Percentiles rank a stretch among this genome's conserved stretches.
Evolutionary conservation across 2,797 vertebrate genomes (phyloP).

Genomic region (Spinibarbus caldwelli): DNA sequence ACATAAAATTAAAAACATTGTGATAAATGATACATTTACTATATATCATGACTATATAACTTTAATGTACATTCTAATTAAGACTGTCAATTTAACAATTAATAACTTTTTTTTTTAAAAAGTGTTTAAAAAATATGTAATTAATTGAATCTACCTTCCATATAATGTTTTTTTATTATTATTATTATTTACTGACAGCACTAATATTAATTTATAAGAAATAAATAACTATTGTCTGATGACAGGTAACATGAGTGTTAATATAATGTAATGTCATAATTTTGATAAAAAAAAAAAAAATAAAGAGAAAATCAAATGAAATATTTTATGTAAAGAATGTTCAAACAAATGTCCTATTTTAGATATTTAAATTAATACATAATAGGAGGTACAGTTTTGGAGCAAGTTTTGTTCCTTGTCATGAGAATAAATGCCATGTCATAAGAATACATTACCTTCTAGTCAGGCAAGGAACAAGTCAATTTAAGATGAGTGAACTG

Average conservation of each 20-base stretch:
- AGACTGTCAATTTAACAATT: too few relatives aligned
- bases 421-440: background rate
- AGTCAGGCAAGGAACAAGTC: background rate
- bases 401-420: background rate
- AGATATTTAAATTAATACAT: background rate
- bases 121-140: background rate
- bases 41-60: background rate
- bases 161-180: background rate
- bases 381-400: background rate
- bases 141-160: background rate
- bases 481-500: background rate
- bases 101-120: too few relatives aligned
- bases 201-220: background rate
- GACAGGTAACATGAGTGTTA: background rate
- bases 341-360: background rate
- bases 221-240: too few relatives aligned
- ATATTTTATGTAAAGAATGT: background rate
- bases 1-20: background rate
- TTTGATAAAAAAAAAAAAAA: background rate
- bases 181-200: background rate
- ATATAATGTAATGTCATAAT: background rate
- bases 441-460: background rate
- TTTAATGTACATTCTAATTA: background rate
- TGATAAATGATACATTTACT: background rate
- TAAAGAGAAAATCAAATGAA: background rate